Evolutionary conservation across 2,888 invertebrate genomes (phyloP), one percentile per base, ranked within the genome.

Genomic region (Zaprionus lineosus): DNA sequence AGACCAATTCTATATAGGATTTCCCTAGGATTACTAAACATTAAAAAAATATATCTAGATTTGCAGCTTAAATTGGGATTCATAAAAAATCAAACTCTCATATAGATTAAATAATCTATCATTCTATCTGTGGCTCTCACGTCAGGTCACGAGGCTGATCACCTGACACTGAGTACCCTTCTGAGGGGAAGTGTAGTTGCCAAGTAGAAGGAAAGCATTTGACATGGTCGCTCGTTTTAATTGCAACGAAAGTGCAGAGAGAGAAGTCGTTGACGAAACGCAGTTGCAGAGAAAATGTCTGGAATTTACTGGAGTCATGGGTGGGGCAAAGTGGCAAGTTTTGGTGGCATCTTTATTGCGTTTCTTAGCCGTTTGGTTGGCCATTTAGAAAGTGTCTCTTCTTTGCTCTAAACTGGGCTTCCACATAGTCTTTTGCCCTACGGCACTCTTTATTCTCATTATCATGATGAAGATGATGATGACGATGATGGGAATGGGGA

Each of bases 221-320:
- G 55, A 60, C 65, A 68, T 50, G 59, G 64, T 56, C 31, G 55
- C 56, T 68, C 31, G 64, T 43, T 64, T 74, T 67, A 73, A 73
- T 73, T 73, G 69, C 73, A 73, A 62, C 53, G 74, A 73, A 73
- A 73, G 66, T 66, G 72, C 67, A 56, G 43, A 18, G 33, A 18
- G 24, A 33, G 9, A 24, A 16, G 14, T 26, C 19, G 18, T 18
- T 53, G 36, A 21, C 15, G 26, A 24, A 34, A 18, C 34, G 24
- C 7, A 14, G 9, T 6, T 6, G 6, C 26, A 46, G 68, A 37
- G 72, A 71, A 72, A 72, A 67, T 67, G 47, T 71, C 29, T 69
- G 59, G 53, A 21, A 69, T 69, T 70, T 50, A 18, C 19, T 48
- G 26, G 48, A 36, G 31, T 47, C 50, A 56, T 31, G 64, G 44